phyloP scores from a whole-genome alignment of 2,797 vertebrate genomes.

The Poecilia velifera region DNA sequence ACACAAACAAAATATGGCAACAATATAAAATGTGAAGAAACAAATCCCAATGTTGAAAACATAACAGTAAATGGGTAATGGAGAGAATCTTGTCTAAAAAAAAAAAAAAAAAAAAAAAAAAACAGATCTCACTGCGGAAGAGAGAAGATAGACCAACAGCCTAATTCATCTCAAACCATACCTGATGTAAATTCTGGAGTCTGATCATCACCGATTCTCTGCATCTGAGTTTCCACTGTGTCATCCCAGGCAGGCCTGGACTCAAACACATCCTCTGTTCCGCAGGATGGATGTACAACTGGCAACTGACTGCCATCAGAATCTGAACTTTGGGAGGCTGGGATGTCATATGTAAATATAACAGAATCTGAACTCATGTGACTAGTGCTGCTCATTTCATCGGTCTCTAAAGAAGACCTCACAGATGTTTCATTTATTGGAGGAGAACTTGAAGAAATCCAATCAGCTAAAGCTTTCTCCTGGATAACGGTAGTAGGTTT shows the following conservation, averaged over 20 bases:
- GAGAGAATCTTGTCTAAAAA: conserved; percentile 60
- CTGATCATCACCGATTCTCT: conserved; percentile 93
- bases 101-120: conserved; percentile 55
- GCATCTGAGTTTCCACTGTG: conserved; percentile 96
- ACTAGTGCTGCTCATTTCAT: conserved; percentile 60
- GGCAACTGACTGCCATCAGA: conserved; percentile 84
- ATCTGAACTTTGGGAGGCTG: conserved; percentile 84
- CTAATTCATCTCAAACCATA: conserved; percentile 85
- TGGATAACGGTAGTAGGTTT: conserved; percentile 79
- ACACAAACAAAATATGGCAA: conserved; percentile 33
- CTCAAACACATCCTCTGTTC: conserved; percentile 93
- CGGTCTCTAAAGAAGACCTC: conserved; percentile 60
- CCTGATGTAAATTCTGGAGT: conserved; percentile 90
- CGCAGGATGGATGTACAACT: conserved; percentile 80
- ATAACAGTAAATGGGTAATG: conserved; percentile 56
- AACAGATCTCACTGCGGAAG: conserved; percentile 66
- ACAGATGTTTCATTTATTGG: conserved; percentile 46
- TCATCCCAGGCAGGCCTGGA: conserved; percentile 93
- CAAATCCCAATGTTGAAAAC: conserved; percentile 50
- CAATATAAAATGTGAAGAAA: conserved; percentile 39
- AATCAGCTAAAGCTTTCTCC: conserved; percentile 49
- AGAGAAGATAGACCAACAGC: conserved; percentile 79
- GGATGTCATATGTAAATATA: conserved; percentile 78
- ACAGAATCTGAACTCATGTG: conserved; percentile 73
- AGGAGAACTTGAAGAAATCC: conserved; percentile 49